Evolutionary conservation across 1,140 invertebrate genomes (phyloP), one percentile per base, ranked within the genome.

Genomic region (Contarinia nasturtii): DNA sequence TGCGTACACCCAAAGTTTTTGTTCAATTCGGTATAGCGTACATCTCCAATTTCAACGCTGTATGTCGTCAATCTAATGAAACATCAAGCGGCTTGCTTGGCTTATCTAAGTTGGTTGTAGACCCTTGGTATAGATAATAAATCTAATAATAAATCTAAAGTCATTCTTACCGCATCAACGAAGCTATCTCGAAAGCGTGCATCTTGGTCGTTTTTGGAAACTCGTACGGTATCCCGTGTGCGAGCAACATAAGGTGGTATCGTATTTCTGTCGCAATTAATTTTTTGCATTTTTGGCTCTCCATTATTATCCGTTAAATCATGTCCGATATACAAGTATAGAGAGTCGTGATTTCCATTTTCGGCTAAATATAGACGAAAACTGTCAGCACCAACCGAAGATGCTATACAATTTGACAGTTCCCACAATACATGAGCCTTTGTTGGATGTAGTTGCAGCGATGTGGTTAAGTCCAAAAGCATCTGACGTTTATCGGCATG

Each of bases 401-500:
- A 68, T 18, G 67, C 69, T 45, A 78, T 74, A 56, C 75, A 79
- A 15, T 61, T 63, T 0, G 71, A 68, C 41, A 79, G 54, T 60
- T 79, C 76, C 58, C 68, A 70, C n/a, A 79, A 57, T 2, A 77
- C 72, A 33, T 71, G 64, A 33, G 65, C 60, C 54, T 70, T 71
- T 38, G 68, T 72, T 2, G 68, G 71, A 34, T 65, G 61, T 17
- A 61, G 53, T 51, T 75, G 67, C 4, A 77, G 57, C 12, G 69
- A 71, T 18, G 68, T 64, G 2, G 74, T 75, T 36, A 78, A 54
- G 46, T 75, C 72, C 51, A 74, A 68, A 21, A 77, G 60, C 69
- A 77, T 74, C 53, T 73, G 68, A 21, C 74, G 60, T 57, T 76
- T 76, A 57, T 76, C 74, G 3, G 73, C 70, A 49, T 76, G 74